These are phyloP conservation scores for Ectemnius continuus DNA, from an alignment of 2,888 invertebrate genomes.

Conservation along the genomic window DNA sequence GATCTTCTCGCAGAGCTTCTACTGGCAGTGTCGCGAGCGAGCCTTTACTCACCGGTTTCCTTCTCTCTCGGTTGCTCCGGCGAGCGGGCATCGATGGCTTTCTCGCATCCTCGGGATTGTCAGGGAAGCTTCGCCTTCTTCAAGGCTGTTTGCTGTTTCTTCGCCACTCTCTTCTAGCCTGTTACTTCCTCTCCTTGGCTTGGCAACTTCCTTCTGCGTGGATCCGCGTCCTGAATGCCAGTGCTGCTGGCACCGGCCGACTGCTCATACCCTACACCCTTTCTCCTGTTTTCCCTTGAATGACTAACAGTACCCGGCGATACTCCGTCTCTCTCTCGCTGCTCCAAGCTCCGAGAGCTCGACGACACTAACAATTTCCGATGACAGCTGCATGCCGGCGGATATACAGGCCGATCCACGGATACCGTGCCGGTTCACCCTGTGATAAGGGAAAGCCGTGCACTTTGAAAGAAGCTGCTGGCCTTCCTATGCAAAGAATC, in stretches of 20 bases:
- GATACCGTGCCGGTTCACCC: neutral
- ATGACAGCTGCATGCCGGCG: slow-evolving; percentile 27
- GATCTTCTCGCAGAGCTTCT: neutral
- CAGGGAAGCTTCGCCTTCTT: neutral
- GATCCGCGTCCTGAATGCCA: neutral
- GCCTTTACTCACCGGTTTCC: neutral
- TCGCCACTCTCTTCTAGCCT: neutral
- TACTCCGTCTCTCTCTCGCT: neutral
- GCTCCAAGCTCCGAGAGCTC: slow-evolving; percentile 4
- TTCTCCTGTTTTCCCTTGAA: slow-evolving; percentile 11
- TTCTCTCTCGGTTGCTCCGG: slow-evolving; percentile 12
- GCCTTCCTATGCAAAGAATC: too few relatives aligned
- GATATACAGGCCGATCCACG: slow-evolving; percentile 13
- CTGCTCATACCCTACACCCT: slow-evolving; percentile 5
- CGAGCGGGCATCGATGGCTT: too few relatives aligned
- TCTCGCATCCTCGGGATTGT: too few relatives aligned
- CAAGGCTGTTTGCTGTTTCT: slow-evolving; percentile 4
- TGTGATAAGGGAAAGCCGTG: too few relatives aligned
- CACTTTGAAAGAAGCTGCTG: too few relatives aligned
- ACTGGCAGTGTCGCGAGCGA: neutral
- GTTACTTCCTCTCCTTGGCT: neutral
- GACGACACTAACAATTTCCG: slow-evolving; percentile 36
- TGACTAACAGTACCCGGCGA: neutral
- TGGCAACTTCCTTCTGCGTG: neutral
- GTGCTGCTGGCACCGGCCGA: neutral